Base-by-base conservation (phyloP, 2,888 invertebrate species). In the Tyria jacobaeae region DNA sequence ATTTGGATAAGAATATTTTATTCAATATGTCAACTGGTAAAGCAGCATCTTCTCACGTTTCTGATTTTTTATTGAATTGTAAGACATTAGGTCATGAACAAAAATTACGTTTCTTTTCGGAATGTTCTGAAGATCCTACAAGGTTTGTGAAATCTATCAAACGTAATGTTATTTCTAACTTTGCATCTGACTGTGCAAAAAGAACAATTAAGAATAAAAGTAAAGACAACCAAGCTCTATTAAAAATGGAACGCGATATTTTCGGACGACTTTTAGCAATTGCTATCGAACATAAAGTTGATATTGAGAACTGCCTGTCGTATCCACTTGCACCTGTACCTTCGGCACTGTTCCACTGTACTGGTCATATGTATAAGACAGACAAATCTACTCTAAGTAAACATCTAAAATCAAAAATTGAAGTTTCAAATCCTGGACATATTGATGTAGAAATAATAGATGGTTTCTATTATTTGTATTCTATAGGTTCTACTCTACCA, bases 211-310 rank as follows among this genome's bases (percentile, higher is more conserved):
- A 63, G 7, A 77, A n/a, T n/a, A 80, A 2, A 48, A 75, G 9
- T 17, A 37, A 70, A 71, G 70, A 75, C 57, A 70, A 35, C 7
- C 35, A 64, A 17, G 25, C 27, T 10, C 54, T 77, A 25, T 27
- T 81, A 12, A 77, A 78, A 75, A 80, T 82, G 78, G 77, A 82
- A 72, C 71, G 78, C 68, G 75, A 81, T 57, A 31, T 71, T 24
- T 74, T 70, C 60, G 66, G 70, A 14, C 67, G 74, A 57, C 76
- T 66, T 64, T 75, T 69, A 68, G 79, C 64, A 67, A 77, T 85
- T 57, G 65, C 64, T 66, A 3, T 83, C 2, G 57, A 80, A 0
- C 76, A 84, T 68, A 79, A 84, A 75, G 71, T 78, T 31, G 62
- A 83, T 68, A 12, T 85, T 0, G 82, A 82, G 68, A 51, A 62